A percentile compares a stretch with the other conserved stretches of the same genome.
Conservation (phyloP, 2,888 invertebrate genomes). For the Dorcus parallelipipedus region DNA sequence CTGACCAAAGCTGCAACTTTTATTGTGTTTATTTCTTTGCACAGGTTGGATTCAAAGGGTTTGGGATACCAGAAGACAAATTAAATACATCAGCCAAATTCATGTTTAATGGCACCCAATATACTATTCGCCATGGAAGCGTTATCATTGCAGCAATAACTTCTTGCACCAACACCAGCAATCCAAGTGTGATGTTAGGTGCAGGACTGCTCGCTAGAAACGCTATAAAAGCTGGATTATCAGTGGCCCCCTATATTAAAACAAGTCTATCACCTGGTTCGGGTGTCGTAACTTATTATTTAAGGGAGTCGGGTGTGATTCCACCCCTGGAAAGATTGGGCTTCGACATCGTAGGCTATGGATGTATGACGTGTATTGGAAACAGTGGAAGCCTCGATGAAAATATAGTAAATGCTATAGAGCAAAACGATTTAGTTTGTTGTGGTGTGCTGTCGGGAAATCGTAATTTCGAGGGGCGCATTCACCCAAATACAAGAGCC, state of each 20-base stretch:
- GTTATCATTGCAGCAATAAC: constrained; percentile 98
- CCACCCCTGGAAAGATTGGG: constrained; percentile 83
- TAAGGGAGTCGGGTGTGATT: constrained; percentile 84
- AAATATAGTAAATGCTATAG: constrained; percentile 86
- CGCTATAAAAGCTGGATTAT: constrained; percentile 86
- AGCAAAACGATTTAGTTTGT: constrained; percentile 90
- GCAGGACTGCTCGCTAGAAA: constrained; percentile 91
- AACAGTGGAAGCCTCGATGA: constrained; percentile 96
- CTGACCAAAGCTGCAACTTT: too few relatives aligned
- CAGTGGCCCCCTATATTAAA: constrained; percentile 90
- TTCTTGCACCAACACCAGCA: constrained; percentile 96
- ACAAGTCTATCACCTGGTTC: constrained; percentile 85
- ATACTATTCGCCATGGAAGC: constrained; percentile 81
- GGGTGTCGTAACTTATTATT: constrained; percentile 47
- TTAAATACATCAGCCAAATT: constrained; percentile 66
- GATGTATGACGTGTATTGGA: constrained; percentile 99
- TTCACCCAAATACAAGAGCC: constrained; percentile 94
- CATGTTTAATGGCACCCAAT: constrained; percentile 76
- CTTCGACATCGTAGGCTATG: constrained; percentile 96
- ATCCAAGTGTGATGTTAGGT: constrained; percentile 97
- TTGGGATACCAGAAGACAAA: constrained; percentile 68
- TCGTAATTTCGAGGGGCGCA: constrained; percentile 96
- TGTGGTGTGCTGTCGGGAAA: constrained; percentile 97
- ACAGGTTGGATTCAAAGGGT: constrained; percentile 91
- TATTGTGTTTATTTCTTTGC: constrained; percentile 27